Evolutionary conservation across 1,140 invertebrate genomes (phyloP), one percentile per base, ranked within the genome.

Genomic region (Diploscapter pachys): DNA sequence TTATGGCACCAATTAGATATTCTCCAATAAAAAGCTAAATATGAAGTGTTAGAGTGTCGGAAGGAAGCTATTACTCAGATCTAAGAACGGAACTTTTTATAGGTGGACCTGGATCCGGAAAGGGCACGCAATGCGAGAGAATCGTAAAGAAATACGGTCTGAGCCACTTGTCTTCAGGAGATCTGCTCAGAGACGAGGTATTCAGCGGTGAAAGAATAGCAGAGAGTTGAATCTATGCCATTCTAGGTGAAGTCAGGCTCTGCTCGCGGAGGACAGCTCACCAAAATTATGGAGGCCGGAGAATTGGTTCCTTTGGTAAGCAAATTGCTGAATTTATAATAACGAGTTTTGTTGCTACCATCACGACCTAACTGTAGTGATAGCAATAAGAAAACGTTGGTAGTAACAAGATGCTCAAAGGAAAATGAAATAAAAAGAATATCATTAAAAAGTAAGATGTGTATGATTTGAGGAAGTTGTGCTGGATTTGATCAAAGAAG

Each of bases 101-200:
- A 76, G 73, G 81, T 48, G 93, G 92, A 5, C 97, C 97, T 4
- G 97, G 97, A 6, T 91, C 95, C 81, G 97, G 97, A 4, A 99
- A 99, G 88, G 97, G 97, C 54, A 99, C 97, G 0, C 92, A 98
- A 85, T 99, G 97, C 87, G 87, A 90, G 8, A 90, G 92, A 81
- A 98, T 99, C 80, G 92, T 94, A 2, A 88, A 94, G 83, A 89
- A 92, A 82, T 99, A 91, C 88, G 93, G 91, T 65, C 98, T 92
- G 87, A 91, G 93, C 8, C 97, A 99, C 86, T 88, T 99, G 13
- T 98, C 95, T 8, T 97, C 97, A 70, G 97, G 97, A 2, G 97
- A 99, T 88, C 88, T 99, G 9, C 73, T 85, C 63, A 89, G 97
- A 3, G 93, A 92, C 80, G 96, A 99, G 88, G 59, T 68, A 68